phyloP scores from a whole-genome alignment of 2,888 invertebrate species.

The Frankliniella intonsa region DNA sequence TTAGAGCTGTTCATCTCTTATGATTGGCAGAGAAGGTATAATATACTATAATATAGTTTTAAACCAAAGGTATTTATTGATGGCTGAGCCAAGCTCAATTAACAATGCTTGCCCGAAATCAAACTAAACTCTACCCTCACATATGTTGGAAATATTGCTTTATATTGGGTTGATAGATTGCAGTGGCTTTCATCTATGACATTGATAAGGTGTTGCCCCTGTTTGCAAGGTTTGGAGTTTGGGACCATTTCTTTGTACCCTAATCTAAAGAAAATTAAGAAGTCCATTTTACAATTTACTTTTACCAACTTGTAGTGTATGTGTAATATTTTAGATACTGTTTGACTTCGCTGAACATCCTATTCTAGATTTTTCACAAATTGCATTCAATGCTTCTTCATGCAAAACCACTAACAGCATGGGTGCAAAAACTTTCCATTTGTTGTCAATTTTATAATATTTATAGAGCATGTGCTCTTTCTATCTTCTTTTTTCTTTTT shows the following conservation, averaged over 20 bases:
- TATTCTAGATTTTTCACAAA: background rate
- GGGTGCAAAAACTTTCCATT: background rate
- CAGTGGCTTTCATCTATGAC: too few relatives aligned
- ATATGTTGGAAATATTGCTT: too few relatives aligned
- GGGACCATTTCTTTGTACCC: slow-evolving; percentile 8
- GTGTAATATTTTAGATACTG: background rate
- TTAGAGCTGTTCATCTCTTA: slow-evolving; percentile 1
- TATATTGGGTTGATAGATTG: too few relatives aligned
- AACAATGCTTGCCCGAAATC: background rate
- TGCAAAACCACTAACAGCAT: too few relatives aligned
- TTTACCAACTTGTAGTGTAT: background rate
- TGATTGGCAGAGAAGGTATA: slow-evolving; percentile 3
- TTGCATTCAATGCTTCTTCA: background rate
- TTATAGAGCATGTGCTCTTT: background rate
- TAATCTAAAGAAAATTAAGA: background rate
- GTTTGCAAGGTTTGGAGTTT: slow-evolving; percentile 3
- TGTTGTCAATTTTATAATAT: background rate
- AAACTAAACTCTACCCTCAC: too few relatives aligned
- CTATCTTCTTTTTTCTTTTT: background rate
- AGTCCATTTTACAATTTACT: background rate
- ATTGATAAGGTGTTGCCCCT: too few relatives aligned
- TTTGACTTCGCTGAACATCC: background rate
- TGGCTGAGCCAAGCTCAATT: background rate
- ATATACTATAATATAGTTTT: background rate
- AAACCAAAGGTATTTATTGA: background rate